phyloP scores from a whole-genome alignment of 1,140 invertebrate genomes.

The Drosophila fuyamai region DNA sequence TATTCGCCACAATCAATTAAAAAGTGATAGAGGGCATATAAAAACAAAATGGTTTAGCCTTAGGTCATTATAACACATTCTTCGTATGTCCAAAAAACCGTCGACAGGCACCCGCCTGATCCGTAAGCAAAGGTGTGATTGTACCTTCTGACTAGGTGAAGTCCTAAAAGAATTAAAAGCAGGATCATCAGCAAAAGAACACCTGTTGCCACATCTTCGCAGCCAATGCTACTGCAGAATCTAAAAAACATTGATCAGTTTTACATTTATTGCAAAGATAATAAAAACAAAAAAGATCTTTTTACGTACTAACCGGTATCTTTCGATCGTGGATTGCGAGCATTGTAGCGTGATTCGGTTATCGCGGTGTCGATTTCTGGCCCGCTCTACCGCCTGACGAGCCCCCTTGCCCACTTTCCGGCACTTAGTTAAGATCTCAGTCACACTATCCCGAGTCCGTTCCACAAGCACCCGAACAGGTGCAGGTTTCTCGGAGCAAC shows the following conservation, averaged over 20 bases:
- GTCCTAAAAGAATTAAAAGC: not conserved
- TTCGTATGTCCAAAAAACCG: constrained; percentile 25
- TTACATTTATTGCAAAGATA: not conserved
- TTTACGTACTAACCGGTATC: not conserved
- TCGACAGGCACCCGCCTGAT: constrained; percentile 34
- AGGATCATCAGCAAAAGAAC: not conserved
- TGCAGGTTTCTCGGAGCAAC: not conserved
- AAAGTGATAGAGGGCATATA: not conserved
- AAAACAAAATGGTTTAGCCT: not conserved
- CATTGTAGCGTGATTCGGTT: no score
- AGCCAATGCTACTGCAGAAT: not conserved
- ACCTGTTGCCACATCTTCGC: not conserved
- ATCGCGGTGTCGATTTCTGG: not conserved
- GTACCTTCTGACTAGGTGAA: constrained; percentile 35
- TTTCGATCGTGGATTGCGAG: not conserved
- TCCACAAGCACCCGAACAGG: not conserved
- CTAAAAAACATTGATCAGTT: not conserved
- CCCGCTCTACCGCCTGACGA: not conserved
- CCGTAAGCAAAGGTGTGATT: constrained; percentile 39
- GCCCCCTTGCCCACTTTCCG: not conserved
- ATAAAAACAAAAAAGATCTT: not conserved
- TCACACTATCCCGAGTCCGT: not conserved
- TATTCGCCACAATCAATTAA: constrained; percentile 22
- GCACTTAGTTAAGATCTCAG: constrained; percentile 6
- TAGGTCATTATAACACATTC: constrained; percentile 37